phyloP scores from a whole-genome alignment of 2,113 vertebrate species.

The Ammodytes marinus region DNA sequence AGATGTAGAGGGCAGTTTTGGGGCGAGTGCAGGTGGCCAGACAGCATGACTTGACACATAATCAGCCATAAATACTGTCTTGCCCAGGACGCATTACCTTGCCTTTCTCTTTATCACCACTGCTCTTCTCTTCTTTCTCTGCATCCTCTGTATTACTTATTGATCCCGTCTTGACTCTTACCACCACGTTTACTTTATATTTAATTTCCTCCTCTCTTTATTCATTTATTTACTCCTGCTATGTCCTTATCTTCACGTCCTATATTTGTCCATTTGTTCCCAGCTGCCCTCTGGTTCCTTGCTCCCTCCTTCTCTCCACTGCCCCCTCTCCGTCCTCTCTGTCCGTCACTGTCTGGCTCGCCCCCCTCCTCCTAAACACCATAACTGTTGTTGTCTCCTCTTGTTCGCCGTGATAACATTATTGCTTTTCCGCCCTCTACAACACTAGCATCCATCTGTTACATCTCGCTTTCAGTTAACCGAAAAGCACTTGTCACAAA shows the following conservation, averaged over 20 bases:
- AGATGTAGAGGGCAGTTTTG: slow-evolving; percentile 35
- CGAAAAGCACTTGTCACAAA: background rate
- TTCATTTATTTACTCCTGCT: background rate
- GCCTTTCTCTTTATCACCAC: background rate
- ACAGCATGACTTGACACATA: slow-evolving; percentile 41
- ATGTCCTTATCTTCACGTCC: background rate
- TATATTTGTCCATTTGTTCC: slow-evolving; percentile 13
- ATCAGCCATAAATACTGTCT: slow-evolving; percentile 60
- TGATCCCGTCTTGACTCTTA: background rate
- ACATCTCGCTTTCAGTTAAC: slow-evolving; percentile 20
- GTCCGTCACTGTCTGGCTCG: slow-evolving; percentile 11
- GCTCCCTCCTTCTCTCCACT: background rate
- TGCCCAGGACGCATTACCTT: slow-evolving; percentile 9
- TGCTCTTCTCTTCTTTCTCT: slow-evolving; percentile 3
- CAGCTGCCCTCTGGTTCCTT: background rate
- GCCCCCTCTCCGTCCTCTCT: background rate
- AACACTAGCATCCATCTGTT: slow-evolving; percentile 30
- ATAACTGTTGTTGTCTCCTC: background rate
- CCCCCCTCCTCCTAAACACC: background rate
- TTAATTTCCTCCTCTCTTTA: background rate
- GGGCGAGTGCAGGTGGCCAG: slow-evolving; percentile 30
- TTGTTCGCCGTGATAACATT: slow-evolving; percentile 32
- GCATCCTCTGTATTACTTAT: background rate
- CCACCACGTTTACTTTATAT: background rate
- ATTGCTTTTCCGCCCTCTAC: slow-evolving; percentile 7